Base-by-base conservation (phyloP, 2,113 vertebrate species). In the Larimichthys crocea region DNA sequence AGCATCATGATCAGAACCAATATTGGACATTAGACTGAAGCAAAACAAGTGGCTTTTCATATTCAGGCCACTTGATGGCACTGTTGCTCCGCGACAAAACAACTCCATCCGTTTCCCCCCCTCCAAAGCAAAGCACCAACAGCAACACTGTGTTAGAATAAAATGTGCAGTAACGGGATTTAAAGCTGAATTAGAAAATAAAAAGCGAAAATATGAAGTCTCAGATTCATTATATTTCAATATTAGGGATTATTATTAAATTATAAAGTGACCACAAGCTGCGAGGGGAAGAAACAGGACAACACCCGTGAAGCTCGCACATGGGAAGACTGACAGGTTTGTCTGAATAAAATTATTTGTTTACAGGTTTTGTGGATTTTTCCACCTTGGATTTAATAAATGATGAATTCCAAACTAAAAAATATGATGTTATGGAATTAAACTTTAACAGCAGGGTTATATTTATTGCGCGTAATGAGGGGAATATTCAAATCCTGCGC, bases 51-150 rank as follows among this genome's bases (percentile, higher is more conserved):
- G 10, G 87, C 3, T 40, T 52, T 94, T 87, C 83, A 22, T 0
- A 42, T 68, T 8, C 3, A 0, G 31, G 77, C 97, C 98, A 95
- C 94, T 84, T 95, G 98, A 92, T 97, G 98, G 98, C 94, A 96
- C 94, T 97, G 95, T 97, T 92, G 94, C 92, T 94, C 96, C 92
- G 91, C 10, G 49, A 42, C 91, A 90, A 26, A 68, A 3, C 20
- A 24, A 1, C 57, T 5, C 22, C 52, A 50, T 57, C 69, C 44
- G 22, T 59, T 8, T 67, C 2, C 24, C 69, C 26, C 46, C 35
- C 35, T 8, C 35, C 35, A 40, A 16, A 77, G 52, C 76, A 61
- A 22, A 77, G 64, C 80, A 4, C 64, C 73, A 19, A 16, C 69
- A 70, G 52, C 80, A 65, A 55, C 79, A 42, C 52, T 10, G 70